Conservation (phyloP, 2,888 invertebrate genomes). For the Bembecia ichneumoniformis region DNA sequence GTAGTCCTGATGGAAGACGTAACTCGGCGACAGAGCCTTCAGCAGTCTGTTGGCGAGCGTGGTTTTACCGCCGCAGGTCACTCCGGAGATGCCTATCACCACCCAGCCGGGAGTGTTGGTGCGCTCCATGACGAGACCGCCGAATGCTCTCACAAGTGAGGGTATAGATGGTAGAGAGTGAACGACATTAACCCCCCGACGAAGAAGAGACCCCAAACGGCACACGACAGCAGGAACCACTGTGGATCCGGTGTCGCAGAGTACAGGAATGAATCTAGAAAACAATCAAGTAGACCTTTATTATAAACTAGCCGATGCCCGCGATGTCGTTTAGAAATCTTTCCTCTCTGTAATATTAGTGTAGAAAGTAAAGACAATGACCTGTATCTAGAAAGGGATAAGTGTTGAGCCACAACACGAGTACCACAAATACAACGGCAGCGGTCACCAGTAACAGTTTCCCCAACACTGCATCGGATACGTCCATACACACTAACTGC, state of each 20-base stretch:
- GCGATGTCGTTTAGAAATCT: too few species aligned
- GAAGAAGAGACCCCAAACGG: constrained; percentile 74
- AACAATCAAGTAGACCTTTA: too few species aligned
- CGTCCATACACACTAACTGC: constrained; percentile 65
- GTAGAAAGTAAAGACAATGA: constrained; percentile 19
- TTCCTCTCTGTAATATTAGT: too few species aligned
- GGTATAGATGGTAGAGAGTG: constrained; percentile 71
- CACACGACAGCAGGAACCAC: constrained; percentile 74
- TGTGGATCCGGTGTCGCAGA: constrained; percentile 67
- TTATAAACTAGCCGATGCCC: too few species aligned
- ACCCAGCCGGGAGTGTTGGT: constrained; percentile 30
- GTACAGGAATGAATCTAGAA: constrained; percentile 66
- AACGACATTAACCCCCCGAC: constrained; percentile 77
- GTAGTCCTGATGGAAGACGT: constrained; percentile 80
- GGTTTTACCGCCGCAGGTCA: constrained; percentile 89
- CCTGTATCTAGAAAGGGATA: constrained; percentile 78
- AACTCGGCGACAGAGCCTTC: constrained; percentile 49
- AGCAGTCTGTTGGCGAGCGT: constrained; percentile 75
- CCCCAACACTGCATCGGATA: constrained; percentile 71
- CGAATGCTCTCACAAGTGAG: constrained; percentile 12
- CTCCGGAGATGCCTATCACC: constrained; percentile 81
- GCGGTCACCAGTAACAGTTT: constrained; percentile 70
- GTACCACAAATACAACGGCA: constrained; percentile 65
- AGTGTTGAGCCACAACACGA: constrained; percentile 77
- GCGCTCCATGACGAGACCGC: background rate